Evolutionary conservation across 1,140 invertebrate genomes (phyloP).

Genomic region (Pararge aegeria): DNA sequence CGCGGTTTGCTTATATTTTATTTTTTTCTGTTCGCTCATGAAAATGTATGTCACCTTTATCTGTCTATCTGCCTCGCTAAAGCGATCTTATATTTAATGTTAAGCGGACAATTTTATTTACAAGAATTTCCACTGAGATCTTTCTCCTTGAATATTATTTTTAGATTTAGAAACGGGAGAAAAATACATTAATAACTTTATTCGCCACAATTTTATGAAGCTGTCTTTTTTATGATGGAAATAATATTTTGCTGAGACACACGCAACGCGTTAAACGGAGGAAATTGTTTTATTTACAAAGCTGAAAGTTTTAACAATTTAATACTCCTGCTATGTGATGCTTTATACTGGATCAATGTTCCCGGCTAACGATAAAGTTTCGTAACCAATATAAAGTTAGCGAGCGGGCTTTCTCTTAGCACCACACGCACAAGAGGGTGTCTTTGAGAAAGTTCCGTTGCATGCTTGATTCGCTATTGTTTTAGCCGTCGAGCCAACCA

Average conservation of each 20-base stretch:
- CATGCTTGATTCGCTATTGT: constrained; percentile 77
- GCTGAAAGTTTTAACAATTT: constrained; percentile 1
- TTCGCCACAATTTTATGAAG: constrained; percentile 33
- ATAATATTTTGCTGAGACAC: constrained; percentile 19
- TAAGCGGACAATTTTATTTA: constrained; percentile 61
- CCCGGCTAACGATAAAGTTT: constrained; percentile 57
- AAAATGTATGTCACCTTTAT: constrained; percentile 70
- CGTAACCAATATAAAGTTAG: constrained; percentile 74
- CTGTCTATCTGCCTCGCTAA: constrained; percentile 62
- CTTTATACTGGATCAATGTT: constrained; percentile 21
- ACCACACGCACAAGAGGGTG: constrained; percentile 69
- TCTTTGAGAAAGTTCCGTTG: constrained; percentile 73
- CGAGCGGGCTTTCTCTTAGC: constrained; percentile 59
- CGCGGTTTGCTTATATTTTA: constrained; percentile 44
- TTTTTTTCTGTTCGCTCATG: constrained; percentile 58
- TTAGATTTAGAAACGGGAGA: constrained; percentile 42
- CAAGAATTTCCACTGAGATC: constrained; percentile 49
- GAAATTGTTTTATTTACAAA: constrained; percentile 7
- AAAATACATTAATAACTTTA: constrained; percentile 43
- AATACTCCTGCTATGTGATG: constrained; percentile 13
- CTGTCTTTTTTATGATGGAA: constrained; percentile 16
- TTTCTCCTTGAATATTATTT: constrained; percentile 50
- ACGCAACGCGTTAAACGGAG: background rate
- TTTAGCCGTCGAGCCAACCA: constrained; percentile 57
- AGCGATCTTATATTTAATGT: constrained; percentile 69